A percentile compares a stretch with the other conserved stretches of the same genome.
Conservation (phyloP, 1,140 invertebrate genomes). For the Caenorhabditis briggsae region DNA sequence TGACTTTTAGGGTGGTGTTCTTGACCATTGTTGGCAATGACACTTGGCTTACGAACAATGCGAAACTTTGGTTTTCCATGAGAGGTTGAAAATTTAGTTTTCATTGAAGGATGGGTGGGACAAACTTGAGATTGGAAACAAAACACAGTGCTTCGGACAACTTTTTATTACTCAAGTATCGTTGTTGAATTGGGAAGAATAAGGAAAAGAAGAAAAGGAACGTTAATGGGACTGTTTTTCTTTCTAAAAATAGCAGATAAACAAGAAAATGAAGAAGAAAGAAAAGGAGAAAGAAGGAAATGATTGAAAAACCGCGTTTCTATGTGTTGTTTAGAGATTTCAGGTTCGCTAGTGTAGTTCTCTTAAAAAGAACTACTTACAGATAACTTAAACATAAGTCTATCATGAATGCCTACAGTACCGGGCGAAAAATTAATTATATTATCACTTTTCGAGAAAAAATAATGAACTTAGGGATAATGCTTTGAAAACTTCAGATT, state of each 20-base stretch:
- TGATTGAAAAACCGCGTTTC: too few relatives aligned
- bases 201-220: not conserved
- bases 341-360: too few relatives aligned
- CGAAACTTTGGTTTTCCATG: not conserved
- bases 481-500: too few relatives aligned
- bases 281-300: not conserved
- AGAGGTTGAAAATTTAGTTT: not conserved
- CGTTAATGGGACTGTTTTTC: not conserved
- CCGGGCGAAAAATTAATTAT: not conserved
- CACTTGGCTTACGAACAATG: constrained; percentile 44
- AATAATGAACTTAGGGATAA: too few relatives aligned
- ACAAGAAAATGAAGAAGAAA: not conserved
- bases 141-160: not conserved
- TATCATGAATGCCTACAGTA: not conserved
- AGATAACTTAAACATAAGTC: too few relatives aligned
- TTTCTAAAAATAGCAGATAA: not conserved
- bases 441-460: too few relatives aligned
- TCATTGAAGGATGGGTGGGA: too few relatives aligned
- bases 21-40: constrained; percentile 44
- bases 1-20: not conserved
- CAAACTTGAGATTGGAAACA: constrained; percentile 19
- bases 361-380: too few relatives aligned
- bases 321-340: too few relatives aligned
- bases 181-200: not conserved
- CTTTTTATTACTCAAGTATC: constrained; percentile 32